These are phyloP conservation scores for Agelastica alni DNA, from an alignment of 2,888 invertebrate species.

Conservation along the genomic window DNA sequence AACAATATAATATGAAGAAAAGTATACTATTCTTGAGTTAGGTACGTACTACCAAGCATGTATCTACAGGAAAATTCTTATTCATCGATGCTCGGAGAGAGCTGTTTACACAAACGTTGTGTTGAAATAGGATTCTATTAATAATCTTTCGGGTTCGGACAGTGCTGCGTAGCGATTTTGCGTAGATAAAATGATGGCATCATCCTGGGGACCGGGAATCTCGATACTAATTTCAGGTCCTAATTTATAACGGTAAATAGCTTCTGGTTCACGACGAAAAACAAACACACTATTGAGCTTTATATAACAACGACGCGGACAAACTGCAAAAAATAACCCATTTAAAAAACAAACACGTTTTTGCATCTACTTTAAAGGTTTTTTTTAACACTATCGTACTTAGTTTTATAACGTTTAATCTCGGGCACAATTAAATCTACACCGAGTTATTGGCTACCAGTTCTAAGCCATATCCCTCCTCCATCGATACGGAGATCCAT, in stretches of 20 bases:
- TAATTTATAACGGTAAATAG: conserved; percentile 17
- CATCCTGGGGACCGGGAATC: conserved; percentile 17
- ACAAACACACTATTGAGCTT: conserved; percentile 4
- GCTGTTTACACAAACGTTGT: conserved; percentile 24
- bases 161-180: conserved; percentile 32
- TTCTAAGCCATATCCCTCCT: too few species aligned
- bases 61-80: too few species aligned
- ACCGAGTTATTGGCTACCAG: too few species aligned
- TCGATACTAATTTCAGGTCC: conserved; percentile 21
- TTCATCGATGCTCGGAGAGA: too few species aligned
- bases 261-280: conserved; percentile 4
- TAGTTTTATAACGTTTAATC: too few species aligned
- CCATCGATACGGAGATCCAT: too few species aligned
- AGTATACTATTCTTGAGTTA: too few species aligned
- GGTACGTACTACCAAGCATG: too few species aligned
- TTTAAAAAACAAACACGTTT: background rate
- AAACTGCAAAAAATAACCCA: background rate
- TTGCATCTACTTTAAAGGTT: too few species aligned
- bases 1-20: too few species aligned
- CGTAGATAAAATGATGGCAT: conserved; percentile 24
- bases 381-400: too few species aligned
- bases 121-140: conserved; percentile 33
- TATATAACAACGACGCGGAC: background rate
- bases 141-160: conserved; percentile 26
- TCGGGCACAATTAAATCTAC: too few species aligned